These are phyloP conservation scores for Capra hircus DNA, from an alignment of 2,113 vertebrate genomes.

Conservation along the genomic window DNA sequence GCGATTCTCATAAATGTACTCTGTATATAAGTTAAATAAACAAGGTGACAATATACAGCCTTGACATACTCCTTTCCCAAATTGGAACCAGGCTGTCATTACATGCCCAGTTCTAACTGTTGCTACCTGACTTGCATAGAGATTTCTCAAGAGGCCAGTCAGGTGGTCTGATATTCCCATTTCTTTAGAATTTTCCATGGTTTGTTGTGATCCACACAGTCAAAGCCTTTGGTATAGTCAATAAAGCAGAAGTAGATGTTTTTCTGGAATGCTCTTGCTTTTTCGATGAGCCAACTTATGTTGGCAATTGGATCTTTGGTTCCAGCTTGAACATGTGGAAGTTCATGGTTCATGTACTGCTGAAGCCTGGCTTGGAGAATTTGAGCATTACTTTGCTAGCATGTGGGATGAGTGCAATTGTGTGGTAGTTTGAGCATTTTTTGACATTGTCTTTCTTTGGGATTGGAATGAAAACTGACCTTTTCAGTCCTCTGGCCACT, in stretches of 20 bases:
- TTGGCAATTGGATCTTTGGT: background rate
- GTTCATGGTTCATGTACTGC: background rate
- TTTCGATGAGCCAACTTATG: rapidly evolving
- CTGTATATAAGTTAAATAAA: background rate
- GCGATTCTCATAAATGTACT: rapidly evolving
- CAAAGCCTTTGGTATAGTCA: background rate
- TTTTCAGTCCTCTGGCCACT: background rate
- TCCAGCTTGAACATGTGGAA: background rate
- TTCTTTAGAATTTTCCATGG: background rate
- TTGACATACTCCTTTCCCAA: background rate
- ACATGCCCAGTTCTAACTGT: background rate
- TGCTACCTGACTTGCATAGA: background rate
- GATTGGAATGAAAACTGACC: background rate
- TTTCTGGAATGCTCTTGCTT: rapidly evolving
- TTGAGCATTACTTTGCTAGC: background rate
- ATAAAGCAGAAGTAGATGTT: background rate
- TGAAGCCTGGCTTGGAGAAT: background rate
- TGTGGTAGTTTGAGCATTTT: background rate
- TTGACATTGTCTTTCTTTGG: background rate
- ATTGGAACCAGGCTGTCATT: background rate
- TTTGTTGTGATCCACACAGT: background rate
- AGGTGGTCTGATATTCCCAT: background rate
- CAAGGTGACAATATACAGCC: background rate
- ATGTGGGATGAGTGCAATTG: background rate
- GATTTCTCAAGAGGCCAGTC: background rate